Evolutionary conservation across 2,113 vertebrate genomes (phyloP).

Genomic region (Catharus fuscescens): DNA sequence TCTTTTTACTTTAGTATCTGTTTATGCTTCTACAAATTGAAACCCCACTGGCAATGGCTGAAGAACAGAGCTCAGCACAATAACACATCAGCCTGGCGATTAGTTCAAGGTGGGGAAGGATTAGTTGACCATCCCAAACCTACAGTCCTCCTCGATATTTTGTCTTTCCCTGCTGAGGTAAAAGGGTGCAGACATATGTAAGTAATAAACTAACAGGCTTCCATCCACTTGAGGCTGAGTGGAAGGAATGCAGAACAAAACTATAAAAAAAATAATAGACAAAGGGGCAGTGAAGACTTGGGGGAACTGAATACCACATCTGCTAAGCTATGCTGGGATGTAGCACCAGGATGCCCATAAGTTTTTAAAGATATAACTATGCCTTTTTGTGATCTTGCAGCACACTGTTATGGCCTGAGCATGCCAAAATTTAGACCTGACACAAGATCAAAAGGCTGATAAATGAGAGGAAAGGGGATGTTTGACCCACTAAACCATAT

Average conservation of each 20-base stretch:
- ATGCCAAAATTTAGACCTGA: conserved; percentile 82
- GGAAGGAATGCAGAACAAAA: conserved; percentile 99
- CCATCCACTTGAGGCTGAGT: conserved; percentile 89
- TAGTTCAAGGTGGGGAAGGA: conserved; percentile 99
- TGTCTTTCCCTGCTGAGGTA: conserved; percentile 95
- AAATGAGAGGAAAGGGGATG: conserved; percentile 90
- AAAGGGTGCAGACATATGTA: conserved; percentile 98
- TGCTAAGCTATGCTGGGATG: conserved; percentile 67
- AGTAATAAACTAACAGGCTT: conserved; percentile 97
- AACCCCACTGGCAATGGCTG: conserved; percentile 92
- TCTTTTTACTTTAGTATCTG: conserved; percentile 99
- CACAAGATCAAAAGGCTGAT: conserved; percentile 94
- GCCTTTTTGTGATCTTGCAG: conserved; percentile 81
- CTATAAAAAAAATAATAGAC: conserved; percentile 98
- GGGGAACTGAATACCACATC: conserved; percentile 81
- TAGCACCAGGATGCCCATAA: conserved; percentile 59
- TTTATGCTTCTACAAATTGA: conserved; percentile 99
- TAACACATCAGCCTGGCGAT: conserved; percentile 88
- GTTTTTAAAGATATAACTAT: conserved; percentile 73
- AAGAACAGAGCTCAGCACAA: conserved; percentile 78
- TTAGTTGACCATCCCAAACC: conserved; percentile 87
- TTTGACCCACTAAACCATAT: conserved; percentile 86
- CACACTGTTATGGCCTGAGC: conserved; percentile 79
- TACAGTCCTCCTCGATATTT: conserved; percentile 88
- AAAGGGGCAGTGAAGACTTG: conserved; percentile 78